phyloP scores from a whole-genome alignment of 1,140 invertebrate species.

The Myzus persicae region DNA sequence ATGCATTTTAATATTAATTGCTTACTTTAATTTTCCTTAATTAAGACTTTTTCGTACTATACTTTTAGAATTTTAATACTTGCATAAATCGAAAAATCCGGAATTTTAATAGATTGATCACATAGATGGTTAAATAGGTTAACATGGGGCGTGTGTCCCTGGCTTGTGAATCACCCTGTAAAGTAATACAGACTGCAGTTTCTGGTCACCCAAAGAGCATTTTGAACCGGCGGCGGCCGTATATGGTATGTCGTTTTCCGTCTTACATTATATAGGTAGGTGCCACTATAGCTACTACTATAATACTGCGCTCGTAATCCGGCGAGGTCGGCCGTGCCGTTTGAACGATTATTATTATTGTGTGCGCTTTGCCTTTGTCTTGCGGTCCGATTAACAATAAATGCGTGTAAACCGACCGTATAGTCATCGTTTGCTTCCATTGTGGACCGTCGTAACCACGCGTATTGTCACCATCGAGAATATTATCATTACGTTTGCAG shows the following conservation, averaged over 20 bases:
- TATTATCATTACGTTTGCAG: conserved; percentile 5
- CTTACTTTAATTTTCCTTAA: too few species aligned
- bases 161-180: neutral
- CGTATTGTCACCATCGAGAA: neutral
- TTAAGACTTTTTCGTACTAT: too few species aligned
- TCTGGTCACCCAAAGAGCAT: neutral
- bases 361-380: neutral
- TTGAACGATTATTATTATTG: conserved; percentile 13
- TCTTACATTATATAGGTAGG: neutral
- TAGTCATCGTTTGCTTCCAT: neutral
- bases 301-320: neutral
- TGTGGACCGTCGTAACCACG: neutral
- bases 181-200: neutral
- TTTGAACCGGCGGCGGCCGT: neutral
- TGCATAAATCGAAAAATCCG: neutral
- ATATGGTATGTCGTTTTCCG: conserved; percentile 1
- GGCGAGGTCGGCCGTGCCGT: neutral
- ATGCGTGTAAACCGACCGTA: neutral
- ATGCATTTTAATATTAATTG: too few species aligned
- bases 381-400: neutral
- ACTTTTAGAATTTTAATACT: neutral
- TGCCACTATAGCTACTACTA: neutral
- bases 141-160: neutral
- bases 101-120: too few species aligned
- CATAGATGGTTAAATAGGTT: neutral